Evolutionary conservation across 2,797 vertebrate species (phyloP).

Genomic region (Aselliscus stoliczkanus): DNA sequence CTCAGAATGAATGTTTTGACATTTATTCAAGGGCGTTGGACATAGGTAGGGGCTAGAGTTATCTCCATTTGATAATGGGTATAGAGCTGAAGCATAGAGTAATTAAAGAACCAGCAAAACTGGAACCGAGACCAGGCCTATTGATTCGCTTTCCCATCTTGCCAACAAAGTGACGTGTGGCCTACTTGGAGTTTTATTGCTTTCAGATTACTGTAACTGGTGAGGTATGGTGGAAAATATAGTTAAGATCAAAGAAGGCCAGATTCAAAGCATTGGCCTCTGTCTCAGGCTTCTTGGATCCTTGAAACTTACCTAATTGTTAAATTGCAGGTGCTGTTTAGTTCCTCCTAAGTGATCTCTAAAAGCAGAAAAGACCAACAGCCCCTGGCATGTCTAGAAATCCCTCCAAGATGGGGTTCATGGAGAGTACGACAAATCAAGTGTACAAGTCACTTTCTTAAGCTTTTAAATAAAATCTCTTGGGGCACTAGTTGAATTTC

Average conservation of each 20-base stretch:
- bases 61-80: background rate
- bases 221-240: background rate
- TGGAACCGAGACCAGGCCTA: conserved; percentile 19
- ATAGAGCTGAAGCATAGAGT: background rate
- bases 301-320: conserved; percentile 25
- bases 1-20: background rate
- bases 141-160: background rate
- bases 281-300: background rate
- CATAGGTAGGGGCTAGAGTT: background rate
- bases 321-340: background rate
- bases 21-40: background rate
- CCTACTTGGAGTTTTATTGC: conserved; percentile 40
- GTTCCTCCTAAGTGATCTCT: background rate
- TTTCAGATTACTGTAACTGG: conserved; percentile 9
- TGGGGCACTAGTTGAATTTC: background rate
- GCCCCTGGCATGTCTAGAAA: background rate
- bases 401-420: background rate
- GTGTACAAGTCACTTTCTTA: background rate
- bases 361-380: background rate
- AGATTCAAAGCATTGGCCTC: conserved; percentile 21
- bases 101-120: background rate
- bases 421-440: conserved; percentile 2
- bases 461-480: background rate
- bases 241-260: conserved; percentile 25
- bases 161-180: background rate